These are phyloP conservation scores for Onychostruthus taczanowskii DNA, from an alignment of 2,113 vertebrate genomes.

Conservation along the genomic window DNA sequence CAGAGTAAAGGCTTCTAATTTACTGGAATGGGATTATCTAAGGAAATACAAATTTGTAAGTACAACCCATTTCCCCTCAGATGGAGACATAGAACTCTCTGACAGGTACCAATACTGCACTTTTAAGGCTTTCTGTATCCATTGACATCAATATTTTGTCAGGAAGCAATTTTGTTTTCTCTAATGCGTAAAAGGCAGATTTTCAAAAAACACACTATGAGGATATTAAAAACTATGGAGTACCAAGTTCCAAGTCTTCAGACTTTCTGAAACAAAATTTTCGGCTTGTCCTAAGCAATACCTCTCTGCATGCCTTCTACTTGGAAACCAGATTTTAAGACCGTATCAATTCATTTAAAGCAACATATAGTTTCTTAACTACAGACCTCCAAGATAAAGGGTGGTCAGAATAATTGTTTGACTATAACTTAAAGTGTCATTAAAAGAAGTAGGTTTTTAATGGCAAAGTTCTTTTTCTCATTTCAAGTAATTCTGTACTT, in stretches of 20 bases:
- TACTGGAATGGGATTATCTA: slow-evolving; percentile 3
- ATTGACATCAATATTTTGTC: background rate
- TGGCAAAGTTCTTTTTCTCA: background rate
- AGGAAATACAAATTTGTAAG: slow-evolving; percentile 22
- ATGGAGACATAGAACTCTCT: background rate
- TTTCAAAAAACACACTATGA: background rate
- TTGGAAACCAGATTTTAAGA: background rate
- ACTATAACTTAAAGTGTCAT: background rate
- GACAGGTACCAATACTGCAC: background rate
- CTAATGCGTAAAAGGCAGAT: background rate
- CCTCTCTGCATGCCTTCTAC: background rate
- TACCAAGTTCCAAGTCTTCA: background rate
- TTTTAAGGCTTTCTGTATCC: background rate
- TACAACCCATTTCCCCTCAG: slow-evolving; percentile 29
- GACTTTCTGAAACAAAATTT: background rate
- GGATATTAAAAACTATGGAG: background rate
- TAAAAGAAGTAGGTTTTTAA: background rate
- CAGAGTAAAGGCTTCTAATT: slow-evolving; percentile 21
- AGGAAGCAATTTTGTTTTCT: background rate
- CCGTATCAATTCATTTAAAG: background rate
- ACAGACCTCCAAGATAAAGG: background rate
- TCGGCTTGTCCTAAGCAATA: background rate
- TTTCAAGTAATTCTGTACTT: background rate
- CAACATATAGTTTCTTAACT: background rate
- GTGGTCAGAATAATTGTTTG: background rate